Base-by-base conservation (phyloP, 2,888 invertebrate species). In the Trypoxylon attenuatum region DNA sequence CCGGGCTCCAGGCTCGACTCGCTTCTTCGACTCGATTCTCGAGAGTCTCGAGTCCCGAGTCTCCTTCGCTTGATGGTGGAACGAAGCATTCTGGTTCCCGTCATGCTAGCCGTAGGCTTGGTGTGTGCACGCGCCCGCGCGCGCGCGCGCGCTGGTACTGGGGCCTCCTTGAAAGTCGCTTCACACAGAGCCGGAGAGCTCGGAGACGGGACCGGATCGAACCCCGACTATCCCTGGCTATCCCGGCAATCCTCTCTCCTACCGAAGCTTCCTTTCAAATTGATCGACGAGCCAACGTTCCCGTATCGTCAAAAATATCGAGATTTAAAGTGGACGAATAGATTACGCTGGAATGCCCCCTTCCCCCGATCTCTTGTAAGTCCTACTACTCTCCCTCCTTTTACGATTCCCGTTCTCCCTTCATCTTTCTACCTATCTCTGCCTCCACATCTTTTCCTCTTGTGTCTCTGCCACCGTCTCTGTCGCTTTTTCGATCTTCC, bases 91-190 rank as follows among this genome's bases (percentile, higher is more conserved):
- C 83, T 81, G 80, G 79, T 83, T 81, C 77, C 77, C 80, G 78
- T 76, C 79, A 81, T 82, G 81, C 80, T 81, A 78, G 82, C 82
- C 83, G 82, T 82, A 82, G 81, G 83, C 83, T 76, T 83, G 77
- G 76, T 77, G 77, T 75, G 77, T 62, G 68, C 46, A n/a, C 67
- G 56, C 16, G 27, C 52, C 42, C 18, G 41, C 19, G 23, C 56
- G 10, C n/a, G 47, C 39, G 46, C 21, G 59, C 50, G 33, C 54
- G 42, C 62, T 65, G 57, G 63, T 47, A 38, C 59, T 57, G 13
- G 33, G 10, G 71, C 55, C 55, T 62, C 66, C 64, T 69, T 52
- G 67, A 68, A 64, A 71, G 74, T 72, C 57, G 71, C 56, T 60
- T 71, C 69, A 50, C 63, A 62, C 42, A 38, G 49, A n/a, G 13